These are phyloP conservation scores for Chymomyza caudatula DNA, from an alignment of 2,888 invertebrate species.

Conservation along the genomic window DNA sequence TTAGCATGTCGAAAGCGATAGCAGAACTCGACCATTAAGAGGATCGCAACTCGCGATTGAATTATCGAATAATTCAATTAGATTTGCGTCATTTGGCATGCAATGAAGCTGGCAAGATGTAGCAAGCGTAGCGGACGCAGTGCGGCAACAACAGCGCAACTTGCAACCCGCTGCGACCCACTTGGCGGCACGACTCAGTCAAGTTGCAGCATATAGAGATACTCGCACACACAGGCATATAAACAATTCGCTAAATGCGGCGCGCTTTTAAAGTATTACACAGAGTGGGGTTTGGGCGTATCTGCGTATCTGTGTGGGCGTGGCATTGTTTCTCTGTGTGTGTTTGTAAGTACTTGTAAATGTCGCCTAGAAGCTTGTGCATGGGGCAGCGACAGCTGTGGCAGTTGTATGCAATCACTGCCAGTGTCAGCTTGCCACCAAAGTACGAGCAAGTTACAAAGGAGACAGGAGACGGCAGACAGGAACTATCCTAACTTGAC, in stretches of 20 bases:
- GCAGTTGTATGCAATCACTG: slow-evolving; percentile 34
- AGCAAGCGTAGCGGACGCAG: neutral
- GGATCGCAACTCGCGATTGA: slow-evolving; percentile 31
- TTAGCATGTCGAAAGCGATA: slow-evolving; percentile 49
- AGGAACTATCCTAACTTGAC: neutral
- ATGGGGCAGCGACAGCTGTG: neutral
- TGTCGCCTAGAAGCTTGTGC: slow-evolving; percentile 28
- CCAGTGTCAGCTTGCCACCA: slow-evolving; percentile 20
- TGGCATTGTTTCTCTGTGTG: neutral
- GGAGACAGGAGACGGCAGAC: slow-evolving; percentile 4
- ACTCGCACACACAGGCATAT: neutral
- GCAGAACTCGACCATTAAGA: neutral
- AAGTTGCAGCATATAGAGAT: neutral
- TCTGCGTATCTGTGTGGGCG: neutral
- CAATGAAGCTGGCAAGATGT: slow-evolving; percentile 2
- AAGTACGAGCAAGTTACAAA: neutral
- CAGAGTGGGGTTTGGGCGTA: neutral
- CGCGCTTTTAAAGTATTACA: neutral
- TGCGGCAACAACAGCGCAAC: neutral
- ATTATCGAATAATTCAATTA: slow-evolving; percentile 51
- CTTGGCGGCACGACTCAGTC: neutral
- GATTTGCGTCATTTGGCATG: slow-evolving; percentile 41
- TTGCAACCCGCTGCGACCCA: neutral
- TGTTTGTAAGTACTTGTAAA: slow-evolving; percentile 23
- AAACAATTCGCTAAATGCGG: neutral